phyloP scores from a whole-genome alignment of 1,140 invertebrate species.

The Phymorhynchus buccinoides region DNA sequence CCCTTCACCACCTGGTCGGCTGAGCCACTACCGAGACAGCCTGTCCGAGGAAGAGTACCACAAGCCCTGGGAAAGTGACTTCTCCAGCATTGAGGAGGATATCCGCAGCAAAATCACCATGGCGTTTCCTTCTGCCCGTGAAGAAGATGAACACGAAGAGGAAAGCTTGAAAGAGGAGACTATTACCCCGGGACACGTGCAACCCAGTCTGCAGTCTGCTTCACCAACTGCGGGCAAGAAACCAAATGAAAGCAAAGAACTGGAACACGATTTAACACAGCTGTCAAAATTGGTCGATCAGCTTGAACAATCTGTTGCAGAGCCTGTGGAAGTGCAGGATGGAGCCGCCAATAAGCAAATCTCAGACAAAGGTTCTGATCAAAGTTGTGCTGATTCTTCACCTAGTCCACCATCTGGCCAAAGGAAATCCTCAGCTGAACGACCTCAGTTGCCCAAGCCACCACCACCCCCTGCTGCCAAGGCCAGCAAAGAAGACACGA shows the following conservation, averaged over 20 bases:
- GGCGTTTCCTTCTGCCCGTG: neutral
- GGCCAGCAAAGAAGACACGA: neutral
- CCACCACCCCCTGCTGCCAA: neutral
- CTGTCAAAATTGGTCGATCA: neutral
- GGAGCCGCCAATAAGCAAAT: neutral
- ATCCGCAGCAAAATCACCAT: neutral
- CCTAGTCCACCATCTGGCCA: neutral
- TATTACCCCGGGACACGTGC: neutral
- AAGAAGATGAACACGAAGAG: neutral
- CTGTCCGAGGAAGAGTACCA: conserved; percentile 14
- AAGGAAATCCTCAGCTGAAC: neutral
- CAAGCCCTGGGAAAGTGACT: conserved; percentile 4
- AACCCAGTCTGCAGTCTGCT: neutral
- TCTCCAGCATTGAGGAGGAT: conserved; percentile 1
- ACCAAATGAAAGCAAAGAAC: neutral
- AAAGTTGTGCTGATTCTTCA: neutral
- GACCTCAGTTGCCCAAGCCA: neutral
- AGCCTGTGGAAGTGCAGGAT: neutral
- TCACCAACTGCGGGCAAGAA: neutral
- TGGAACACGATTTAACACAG: neutral
- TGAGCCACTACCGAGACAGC: conserved; percentile 12
- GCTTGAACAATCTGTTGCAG: neutral
- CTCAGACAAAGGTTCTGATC: neutral
- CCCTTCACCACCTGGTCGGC: neutral
- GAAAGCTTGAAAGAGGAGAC: neutral